Evolutionary conservation across 2,113 vertebrate genomes (phyloP), one percentile per base, ranked within the genome.

Genomic region (Peucedramus taeniatus): DNA sequence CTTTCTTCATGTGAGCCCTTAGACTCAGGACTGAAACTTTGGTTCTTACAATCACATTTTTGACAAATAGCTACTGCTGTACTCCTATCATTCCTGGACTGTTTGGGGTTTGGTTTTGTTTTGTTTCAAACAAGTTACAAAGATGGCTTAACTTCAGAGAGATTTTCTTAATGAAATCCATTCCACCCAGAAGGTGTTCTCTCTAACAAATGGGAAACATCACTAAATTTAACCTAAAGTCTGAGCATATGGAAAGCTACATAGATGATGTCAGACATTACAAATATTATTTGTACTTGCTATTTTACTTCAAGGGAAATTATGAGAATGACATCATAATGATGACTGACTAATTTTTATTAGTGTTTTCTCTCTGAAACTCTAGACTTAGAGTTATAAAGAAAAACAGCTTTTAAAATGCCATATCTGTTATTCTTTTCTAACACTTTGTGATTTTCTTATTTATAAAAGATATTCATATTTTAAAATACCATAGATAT

Each of bases 231-330:
- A 96, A 98, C 90, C 87, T 86, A 78, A 94, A 95, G 83, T 96
- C 93, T 98, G 96, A 98, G 98, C 95, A 98, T 83, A 97, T 98
- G 98, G 98, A 98, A 98, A 98, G 97, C 97, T 97, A 98, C 97
- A 98, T 98, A 97, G 97, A 98, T 98, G 98, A 98, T 98, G 98
- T 98, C 97, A 97, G 93, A 94, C 96, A 98, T 98, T 98, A 97
- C 97, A 98, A 98, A 98, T 98, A 98, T 98, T 98, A 98, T 98
- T 98, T 98, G 98, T 98, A 98, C 98, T 97, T 96, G 90, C 96
- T 97, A 94, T 97, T 97, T 98, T 98, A 98, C 97, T 98, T 98
- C 96, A 97, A 97, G 97, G 97, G 97, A 98, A 98, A 97, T 98
- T 97, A 97, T 97, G 96, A 97, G 95, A 96, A 96, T 98, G 97